phyloP scores from a whole-genome alignment of 2,888 invertebrate genomes.

The Cheilosia impressa region DNA sequence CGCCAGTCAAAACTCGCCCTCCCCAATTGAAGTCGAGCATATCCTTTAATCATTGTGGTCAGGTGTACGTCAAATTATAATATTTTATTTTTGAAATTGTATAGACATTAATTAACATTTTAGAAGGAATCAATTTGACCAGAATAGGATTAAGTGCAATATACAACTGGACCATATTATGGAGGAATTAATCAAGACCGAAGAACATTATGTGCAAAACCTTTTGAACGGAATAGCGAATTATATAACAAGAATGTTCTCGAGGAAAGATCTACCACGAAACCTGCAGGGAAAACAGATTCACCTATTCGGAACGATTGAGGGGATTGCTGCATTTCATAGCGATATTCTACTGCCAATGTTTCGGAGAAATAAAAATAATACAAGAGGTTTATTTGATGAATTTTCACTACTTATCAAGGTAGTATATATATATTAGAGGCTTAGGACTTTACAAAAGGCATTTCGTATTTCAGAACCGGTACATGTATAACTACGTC shows the following conservation, averaged over 20 bases:
- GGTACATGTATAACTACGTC: constrained; percentile 20
- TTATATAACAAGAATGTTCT: constrained; percentile 79
- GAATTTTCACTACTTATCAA: constrained; percentile 81
- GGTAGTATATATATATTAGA: constrained; percentile 76
- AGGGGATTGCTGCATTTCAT: constrained; percentile 95
- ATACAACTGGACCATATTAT: constrained; percentile 76
- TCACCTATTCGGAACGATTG: constrained; percentile 94
- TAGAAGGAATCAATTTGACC: neutral
- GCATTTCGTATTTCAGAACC: neutral
- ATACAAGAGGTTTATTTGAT: constrained; percentile 81
- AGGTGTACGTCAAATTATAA: neutral
- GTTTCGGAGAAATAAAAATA: constrained; percentile 80
- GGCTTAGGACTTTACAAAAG: too few species aligned
- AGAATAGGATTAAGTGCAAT: neutral
- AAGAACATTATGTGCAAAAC: constrained; percentile 81
- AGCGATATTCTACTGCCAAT: constrained; percentile 81
- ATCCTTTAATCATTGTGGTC: constrained; percentile 7
- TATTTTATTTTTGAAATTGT: too few species aligned
- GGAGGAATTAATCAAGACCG: constrained; percentile 82
- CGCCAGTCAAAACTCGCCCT: neutral
- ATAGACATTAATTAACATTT: neutral
- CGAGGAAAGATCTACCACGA: constrained; percentile 78
- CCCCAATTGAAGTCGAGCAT: constrained; percentile 6
- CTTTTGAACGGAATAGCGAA: constrained; percentile 80
- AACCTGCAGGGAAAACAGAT: constrained; percentile 65